These are phyloP conservation scores for Ichneumoninae sp. DNA, from an alignment of 2,888 invertebrate species.

Conservation along the genomic window DNA sequence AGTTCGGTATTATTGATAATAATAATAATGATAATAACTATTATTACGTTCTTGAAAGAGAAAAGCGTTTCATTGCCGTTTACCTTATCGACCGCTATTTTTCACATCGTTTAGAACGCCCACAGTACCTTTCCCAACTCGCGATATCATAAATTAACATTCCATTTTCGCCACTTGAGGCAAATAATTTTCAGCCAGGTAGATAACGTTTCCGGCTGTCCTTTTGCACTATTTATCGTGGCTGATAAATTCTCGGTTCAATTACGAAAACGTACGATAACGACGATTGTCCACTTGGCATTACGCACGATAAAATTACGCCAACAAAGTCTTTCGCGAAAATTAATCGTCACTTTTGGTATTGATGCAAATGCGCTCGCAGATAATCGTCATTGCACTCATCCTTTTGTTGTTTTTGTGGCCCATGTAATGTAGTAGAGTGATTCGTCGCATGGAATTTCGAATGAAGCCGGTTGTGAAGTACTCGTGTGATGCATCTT, in stretches of 20 bases:
- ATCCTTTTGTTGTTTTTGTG: conserved; percentile 7
- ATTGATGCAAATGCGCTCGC: background rate
- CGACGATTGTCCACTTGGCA: background rate
- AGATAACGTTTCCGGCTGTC: background rate
- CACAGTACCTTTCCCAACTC: background rate
- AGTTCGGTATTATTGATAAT: background rate
- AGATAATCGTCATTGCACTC: background rate
- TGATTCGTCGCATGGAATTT: conserved; percentile 21
- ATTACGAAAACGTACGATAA: no score
- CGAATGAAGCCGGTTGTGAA: conserved; percentile 18
- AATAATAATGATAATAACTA: background rate
- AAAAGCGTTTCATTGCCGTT: background rate
- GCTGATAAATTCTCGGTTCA: no score
- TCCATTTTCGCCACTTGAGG: background rate
- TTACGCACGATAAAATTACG: conserved; percentile 12
- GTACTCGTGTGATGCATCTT: conserved; percentile 24
- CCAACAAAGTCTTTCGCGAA: conserved; percentile 18
- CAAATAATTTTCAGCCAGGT: background rate
- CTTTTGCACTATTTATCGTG: background rate
- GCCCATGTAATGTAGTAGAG: conserved; percentile 5
- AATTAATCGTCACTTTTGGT: background rate
- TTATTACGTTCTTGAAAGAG: no score
- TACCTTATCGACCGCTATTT: background rate
- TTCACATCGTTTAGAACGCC: background rate
- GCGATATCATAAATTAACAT: conserved; percentile 3